These are phyloP conservation scores for Morpho deidamia DNA, from an alignment of 2,888 invertebrate genomes.

Conservation along the genomic window DNA sequence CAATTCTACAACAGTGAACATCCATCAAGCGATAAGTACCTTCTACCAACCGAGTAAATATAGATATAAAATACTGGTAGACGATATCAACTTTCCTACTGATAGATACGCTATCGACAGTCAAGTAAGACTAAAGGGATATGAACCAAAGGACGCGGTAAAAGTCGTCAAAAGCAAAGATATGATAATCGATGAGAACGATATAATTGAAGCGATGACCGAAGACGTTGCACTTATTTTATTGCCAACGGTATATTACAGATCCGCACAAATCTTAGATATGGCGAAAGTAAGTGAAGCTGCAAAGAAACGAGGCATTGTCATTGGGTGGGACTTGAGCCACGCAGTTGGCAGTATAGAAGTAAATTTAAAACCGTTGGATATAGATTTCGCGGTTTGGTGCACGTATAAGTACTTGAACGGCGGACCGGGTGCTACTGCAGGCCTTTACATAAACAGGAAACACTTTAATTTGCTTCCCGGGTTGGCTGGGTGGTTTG, in stretches of 20 bases:
- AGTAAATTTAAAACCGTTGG: slow-evolving; percentile 49
- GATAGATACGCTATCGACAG: slow-evolving; percentile 63
- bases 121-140: slow-evolving; percentile 55
- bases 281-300: slow-evolving; percentile 50
- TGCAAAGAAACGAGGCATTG: slow-evolving; percentile 46
- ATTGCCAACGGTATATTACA: slow-evolving; percentile 53
- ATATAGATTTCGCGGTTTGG: slow-evolving; percentile 63
- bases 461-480: slow-evolving; percentile 51
- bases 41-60: slow-evolving; percentile 53
- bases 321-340: slow-evolving; percentile 62
- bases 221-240: slow-evolving; percentile 51
- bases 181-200: slow-evolving; percentile 47
- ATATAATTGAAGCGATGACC: slow-evolving; percentile 56
- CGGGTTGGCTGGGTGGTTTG: slow-evolving; percentile 59
- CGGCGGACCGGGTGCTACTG: slow-evolving; percentile 56
- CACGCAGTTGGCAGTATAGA: slow-evolving; percentile 56
- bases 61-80: slow-evolving; percentile 57
- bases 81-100: slow-evolving; percentile 60
- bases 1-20: slow-evolving; percentile 49
- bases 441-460: slow-evolving; percentile 54
- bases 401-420: slow-evolving; percentile 66
- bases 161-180: slow-evolving; percentile 49
- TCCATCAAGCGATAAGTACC: slow-evolving; percentile 58
- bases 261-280: slow-evolving; percentile 56
- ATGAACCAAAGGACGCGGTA: slow-evolving; percentile 49